These are phyloP conservation scores for Fregata magnificens DNA, from an alignment of 2,113 vertebrate genomes.

Conservation along the genomic window DNA sequence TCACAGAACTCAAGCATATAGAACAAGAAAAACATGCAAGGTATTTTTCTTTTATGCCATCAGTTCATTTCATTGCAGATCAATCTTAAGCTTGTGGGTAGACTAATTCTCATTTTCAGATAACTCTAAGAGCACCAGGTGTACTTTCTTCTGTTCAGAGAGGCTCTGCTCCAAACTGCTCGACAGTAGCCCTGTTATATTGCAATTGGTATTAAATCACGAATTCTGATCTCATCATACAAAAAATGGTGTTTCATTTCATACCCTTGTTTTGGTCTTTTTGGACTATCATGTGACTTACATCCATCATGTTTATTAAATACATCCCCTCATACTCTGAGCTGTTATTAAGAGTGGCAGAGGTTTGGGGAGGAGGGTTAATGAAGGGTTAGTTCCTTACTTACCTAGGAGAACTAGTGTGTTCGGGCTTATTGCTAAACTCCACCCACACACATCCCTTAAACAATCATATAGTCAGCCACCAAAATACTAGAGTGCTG, in stretches of 20 bases:
- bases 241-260: background rate
- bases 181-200: background rate
- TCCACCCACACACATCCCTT: background rate
- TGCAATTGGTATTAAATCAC: background rate
- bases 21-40: constrained; percentile 74
- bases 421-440: background rate
- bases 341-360: background rate
- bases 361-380: background rate
- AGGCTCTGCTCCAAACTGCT: background rate
- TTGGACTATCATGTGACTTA: background rate
- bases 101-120: background rate
- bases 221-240: background rate
- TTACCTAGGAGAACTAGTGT: background rate
- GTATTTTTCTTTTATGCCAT: background rate
- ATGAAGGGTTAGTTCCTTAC: background rate
- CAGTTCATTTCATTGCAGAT: background rate
- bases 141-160: background rate
- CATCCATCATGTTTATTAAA: background rate
- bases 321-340: background rate
- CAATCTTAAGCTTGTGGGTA: background rate
- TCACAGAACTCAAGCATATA: constrained; percentile 64
- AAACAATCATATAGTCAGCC: fast-evolving
- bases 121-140: background rate
- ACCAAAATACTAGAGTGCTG: background rate
- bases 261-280: background rate